Base-by-base conservation (phyloP, 2,797 vertebrate genomes). In the Cottoperca gobio region DNA sequence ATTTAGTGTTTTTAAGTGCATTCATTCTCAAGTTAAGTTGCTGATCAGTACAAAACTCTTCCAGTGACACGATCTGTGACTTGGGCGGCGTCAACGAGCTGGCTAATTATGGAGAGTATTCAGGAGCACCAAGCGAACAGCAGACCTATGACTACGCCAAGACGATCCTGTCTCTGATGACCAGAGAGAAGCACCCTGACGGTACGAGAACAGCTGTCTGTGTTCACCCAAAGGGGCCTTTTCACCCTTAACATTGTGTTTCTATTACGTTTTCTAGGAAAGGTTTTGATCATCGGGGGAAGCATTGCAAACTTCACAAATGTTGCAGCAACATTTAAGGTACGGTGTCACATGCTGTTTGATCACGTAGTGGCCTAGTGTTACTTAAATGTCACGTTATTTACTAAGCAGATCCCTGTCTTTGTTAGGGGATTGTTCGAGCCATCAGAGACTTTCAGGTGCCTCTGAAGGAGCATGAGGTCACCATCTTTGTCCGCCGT, bases 261-360 rank as follows among this genome's bases (percentile, higher is more conserved):
- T 69, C 2, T 10, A 5, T 39, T 0, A 4, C 81, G 8, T 43
- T 45, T 82, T 72, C 0, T 70, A 99, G 98, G 98, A 57, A 99
- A 99, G 89, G 97, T 99, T 73, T 93, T 99, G 73, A 99, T 99
- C 87, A 98, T 99, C 0, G 98, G 98, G 9, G 98, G 98, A 68
- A 99, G 98, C 93, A 99, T 99, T 24, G 98, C 98, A 37, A 99
- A 99, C 93, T 99, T 99, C 89, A 99, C 98, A 62, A 99, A 99
- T 0, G 98, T 99, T 11, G 98, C 98, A 12, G 98, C 98, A 76
- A 99, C 98, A 0, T 99, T 99, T 87, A 99, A 99, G 95, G 98
- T 99, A 93, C 71, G 42, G 6, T 9, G 12, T 16, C 1, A 5
- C 0, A 1, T 66, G 1, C 0, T 50, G 48, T 67, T 45, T 48